These are phyloP conservation scores for Isaurus tuberculatus DNA, from an alignment of 92 coral and sea anemone genomes.

Conservation along the genomic window DNA sequence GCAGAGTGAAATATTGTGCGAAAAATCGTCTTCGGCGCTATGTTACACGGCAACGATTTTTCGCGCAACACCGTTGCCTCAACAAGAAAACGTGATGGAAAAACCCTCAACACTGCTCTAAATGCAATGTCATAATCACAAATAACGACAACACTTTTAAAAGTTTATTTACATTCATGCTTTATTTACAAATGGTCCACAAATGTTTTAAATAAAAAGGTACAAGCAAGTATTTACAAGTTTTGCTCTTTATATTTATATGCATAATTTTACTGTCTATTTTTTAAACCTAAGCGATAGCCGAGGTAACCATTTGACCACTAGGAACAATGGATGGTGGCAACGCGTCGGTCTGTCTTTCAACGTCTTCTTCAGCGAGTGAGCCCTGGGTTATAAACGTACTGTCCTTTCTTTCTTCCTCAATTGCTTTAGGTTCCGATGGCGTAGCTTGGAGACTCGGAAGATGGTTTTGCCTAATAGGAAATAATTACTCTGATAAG, in stretches of 20 bases:
- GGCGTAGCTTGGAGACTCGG: slow-evolving; percentile 50
- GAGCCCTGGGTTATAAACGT: slow-evolving; percentile 85
- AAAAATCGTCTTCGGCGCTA: too few relatives aligned
- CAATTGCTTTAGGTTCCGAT: slow-evolving; percentile 41
- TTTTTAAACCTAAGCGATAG: slow-evolving; percentile 6
- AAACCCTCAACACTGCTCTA: too few relatives aligned
- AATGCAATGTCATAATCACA: too few relatives aligned
- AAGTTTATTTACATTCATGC: not conserved
- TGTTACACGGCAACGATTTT: too few relatives aligned
- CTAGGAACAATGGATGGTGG: slow-evolving; percentile 8
- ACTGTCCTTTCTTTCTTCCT: slow-evolving; percentile 55
- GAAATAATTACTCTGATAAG: not conserved
- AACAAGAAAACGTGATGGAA: too few relatives aligned
- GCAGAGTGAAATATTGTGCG: too few relatives aligned
- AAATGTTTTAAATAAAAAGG: not conserved
- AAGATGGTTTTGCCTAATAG: slow-evolving; percentile 22
- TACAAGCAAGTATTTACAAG: not conserved
- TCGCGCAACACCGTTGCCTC: too few relatives aligned
- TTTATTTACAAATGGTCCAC: not conserved
- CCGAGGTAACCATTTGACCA: slow-evolving; percentile 37
- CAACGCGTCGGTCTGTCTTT: slow-evolving; percentile 8
- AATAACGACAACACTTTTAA: not conserved
- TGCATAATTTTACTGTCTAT: not conserved
- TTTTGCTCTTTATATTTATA: not conserved
- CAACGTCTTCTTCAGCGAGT: slow-evolving; percentile 24